These are phyloP conservation scores for Odontocolon sp. DNA, from an alignment of 2,888 invertebrate species.

Conservation along the genomic window DNA sequence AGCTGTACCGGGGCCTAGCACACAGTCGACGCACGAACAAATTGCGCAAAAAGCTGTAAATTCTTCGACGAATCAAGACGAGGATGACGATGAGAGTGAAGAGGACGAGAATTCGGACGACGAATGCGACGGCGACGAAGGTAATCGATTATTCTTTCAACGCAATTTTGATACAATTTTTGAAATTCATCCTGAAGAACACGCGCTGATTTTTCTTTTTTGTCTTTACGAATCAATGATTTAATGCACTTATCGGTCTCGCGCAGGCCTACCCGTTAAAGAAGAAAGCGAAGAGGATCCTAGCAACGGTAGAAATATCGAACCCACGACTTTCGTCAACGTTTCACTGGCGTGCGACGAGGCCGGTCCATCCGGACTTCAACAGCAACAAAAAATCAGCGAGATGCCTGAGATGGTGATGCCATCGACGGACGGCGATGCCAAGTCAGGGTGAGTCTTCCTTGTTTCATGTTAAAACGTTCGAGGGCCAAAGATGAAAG, in stretches of 20 bases:
- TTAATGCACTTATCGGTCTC: too few relatives aligned
- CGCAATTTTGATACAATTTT: neutral
- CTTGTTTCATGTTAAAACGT: slow-evolving; percentile 58
- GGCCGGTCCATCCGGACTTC: slow-evolving; percentile 80
- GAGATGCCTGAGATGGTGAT: slow-evolving; percentile 77
- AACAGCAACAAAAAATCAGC: slow-evolving; percentile 77
- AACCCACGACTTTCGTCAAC: slow-evolving; percentile 78
- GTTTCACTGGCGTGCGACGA: slow-evolving; percentile 79
- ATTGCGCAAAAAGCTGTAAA: slow-evolving; percentile 58
- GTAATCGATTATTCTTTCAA: slow-evolving; percentile 61
- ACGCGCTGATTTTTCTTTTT: too few relatives aligned
- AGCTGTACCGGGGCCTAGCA: slow-evolving; percentile 76
- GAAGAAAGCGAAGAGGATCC: slow-evolving; percentile 78
- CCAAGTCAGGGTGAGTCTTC: slow-evolving; percentile 80
- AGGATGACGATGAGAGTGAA: slow-evolving; percentile 75
- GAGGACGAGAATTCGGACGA: slow-evolving; percentile 78
- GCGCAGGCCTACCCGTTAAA: slow-evolving; percentile 77
- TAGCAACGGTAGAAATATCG: slow-evolving; percentile 72
- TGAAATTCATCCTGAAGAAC: too few relatives aligned
- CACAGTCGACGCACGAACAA: slow-evolving; percentile 74
- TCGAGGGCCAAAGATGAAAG: slow-evolving; percentile 76
- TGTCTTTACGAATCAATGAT: neutral
- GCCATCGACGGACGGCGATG: slow-evolving; percentile 75
- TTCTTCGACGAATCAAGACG: slow-evolving; percentile 70
- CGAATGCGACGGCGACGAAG: slow-evolving; percentile 78